A percentile compares a stretch with the other conserved stretches of the same genome.
phyloP scores from a whole-genome alignment of 2,888 invertebrate species.

The Leptogaster cylindrica region DNA sequence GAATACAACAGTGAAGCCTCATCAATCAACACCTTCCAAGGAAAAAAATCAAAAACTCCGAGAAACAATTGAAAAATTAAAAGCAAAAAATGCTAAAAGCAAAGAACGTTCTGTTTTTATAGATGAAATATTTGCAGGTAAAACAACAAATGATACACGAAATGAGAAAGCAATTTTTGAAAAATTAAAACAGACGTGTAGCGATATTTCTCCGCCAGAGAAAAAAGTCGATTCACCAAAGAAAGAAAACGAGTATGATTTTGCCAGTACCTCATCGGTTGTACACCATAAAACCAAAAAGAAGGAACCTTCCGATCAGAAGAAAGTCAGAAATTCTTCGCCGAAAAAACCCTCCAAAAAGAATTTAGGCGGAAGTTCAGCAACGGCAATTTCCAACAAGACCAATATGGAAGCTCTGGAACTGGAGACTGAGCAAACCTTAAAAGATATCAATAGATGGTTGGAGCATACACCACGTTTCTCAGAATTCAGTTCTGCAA shows the following conservation, averaged over 20 bases:
- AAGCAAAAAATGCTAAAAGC: constrained; percentile 62
- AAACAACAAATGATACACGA: constrained; percentile 44
- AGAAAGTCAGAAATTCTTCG: constrained; percentile 48
- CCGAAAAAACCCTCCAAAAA: constrained; percentile 38
- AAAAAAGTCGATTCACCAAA: constrained; percentile 12
- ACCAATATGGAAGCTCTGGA: constrained; percentile 69
- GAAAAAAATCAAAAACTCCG: constrained; percentile 65
- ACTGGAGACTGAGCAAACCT: constrained; percentile 69
- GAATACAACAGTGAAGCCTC: constrained; percentile 59
- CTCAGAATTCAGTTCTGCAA: constrained; percentile 77
- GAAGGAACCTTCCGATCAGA: constrained; percentile 45
- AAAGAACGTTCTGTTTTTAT: constrained; percentile 47
- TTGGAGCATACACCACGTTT: constrained; percentile 82
- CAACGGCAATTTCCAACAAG: constrained; percentile 50
- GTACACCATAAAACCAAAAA: constrained; percentile 52
- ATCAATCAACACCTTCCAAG: constrained; percentile 29
- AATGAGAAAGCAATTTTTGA: constrained; percentile 45
- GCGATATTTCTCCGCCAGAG: background rate
- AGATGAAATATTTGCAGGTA: constrained; percentile 47
- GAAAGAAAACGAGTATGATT: constrained; percentile 49
- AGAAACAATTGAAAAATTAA: constrained; percentile 70
- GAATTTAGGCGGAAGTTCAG: too few relatives aligned
- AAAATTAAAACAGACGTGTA: constrained; percentile 43
- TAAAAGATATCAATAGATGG: constrained; percentile 89
- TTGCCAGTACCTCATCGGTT: constrained; percentile 54